These are phyloP conservation scores for Cephus runcator DNA, from an alignment of 2,888 invertebrate genomes.

Conservation along the genomic window DNA sequence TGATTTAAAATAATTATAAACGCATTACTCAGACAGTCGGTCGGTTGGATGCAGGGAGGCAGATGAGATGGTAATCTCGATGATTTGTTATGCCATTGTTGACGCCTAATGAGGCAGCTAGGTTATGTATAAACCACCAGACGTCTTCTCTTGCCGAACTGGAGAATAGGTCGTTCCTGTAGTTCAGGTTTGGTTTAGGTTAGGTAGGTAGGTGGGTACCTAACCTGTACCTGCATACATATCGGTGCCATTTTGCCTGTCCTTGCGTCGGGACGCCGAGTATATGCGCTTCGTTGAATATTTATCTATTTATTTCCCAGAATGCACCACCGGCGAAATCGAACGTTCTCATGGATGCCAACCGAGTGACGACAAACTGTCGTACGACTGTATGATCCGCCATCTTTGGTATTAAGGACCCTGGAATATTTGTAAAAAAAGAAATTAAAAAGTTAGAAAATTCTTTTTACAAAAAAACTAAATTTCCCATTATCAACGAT, in stretches of 20 bases:
- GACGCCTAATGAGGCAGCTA: conserved; percentile 51
- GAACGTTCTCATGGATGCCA: background rate
- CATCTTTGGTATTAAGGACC: too few species aligned
- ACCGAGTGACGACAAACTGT: too few species aligned
- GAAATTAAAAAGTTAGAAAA: too few species aligned
- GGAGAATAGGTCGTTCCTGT: conserved; percentile 1
- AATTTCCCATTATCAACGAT: too few species aligned
- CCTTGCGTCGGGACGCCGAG: conserved; percentile 2
- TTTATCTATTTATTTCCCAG: conserved; percentile 19
- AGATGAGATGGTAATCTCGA: conserved; percentile 52
- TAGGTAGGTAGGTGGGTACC: too few species aligned
- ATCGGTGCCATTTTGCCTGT: background rate
- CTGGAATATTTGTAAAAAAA: too few species aligned
- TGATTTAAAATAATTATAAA: conserved; percentile 53
- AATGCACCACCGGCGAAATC: conserved; percentile 5
- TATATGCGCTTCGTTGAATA: conserved; percentile 19
- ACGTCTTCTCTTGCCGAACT: conserved; percentile 7
- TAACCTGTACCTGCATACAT: too few species aligned
- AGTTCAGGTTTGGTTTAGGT: too few species aligned
- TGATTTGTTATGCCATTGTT: conserved; percentile 56
- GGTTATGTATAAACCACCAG: conserved; percentile 16
- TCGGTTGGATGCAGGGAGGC: conserved; percentile 29
- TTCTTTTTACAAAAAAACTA: too few species aligned
- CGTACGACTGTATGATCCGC: too few species aligned
- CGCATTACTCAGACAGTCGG: conserved; percentile 45